Conservation (phyloP, 2,113 vertebrate genomes). For the Oncorhynchus clarkii region DNA sequence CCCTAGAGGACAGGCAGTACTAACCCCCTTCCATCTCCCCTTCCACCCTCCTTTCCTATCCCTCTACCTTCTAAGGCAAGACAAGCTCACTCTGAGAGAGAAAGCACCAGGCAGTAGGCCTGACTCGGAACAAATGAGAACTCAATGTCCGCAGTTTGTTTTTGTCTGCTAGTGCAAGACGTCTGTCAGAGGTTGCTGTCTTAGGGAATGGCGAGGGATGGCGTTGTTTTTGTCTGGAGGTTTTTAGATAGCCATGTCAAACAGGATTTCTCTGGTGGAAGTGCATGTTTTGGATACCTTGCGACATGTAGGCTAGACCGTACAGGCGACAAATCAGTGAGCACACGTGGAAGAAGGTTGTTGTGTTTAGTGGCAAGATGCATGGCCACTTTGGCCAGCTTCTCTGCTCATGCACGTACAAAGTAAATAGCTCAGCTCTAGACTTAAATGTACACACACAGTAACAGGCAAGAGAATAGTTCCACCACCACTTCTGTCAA, state of each 20-base stretch:
- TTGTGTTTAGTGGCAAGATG: constrained; percentile 43
- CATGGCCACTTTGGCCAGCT: constrained; percentile 50
- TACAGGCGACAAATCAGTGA: no score
- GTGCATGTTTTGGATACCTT: constrained; percentile 29
- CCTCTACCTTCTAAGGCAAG: constrained; percentile 21
- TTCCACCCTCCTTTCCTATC: not conserved
- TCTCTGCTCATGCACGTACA: constrained; percentile 59
- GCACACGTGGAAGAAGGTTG: constrained; percentile 4
- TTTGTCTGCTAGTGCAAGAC: constrained; percentile 51
- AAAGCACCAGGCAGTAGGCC: constrained; percentile 7
- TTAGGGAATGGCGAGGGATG: constrained; percentile 21
- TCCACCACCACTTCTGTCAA: not conserved
- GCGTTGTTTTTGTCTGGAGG: constrained; percentile 59
- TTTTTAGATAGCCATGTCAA: constrained; percentile 66
- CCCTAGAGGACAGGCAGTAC: constrained; percentile 26
- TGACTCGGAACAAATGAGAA: constrained; percentile 40
- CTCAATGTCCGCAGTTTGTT: constrained; percentile 55
- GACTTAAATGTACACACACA: constrained; percentile 29
- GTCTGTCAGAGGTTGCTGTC: constrained; percentile 49
- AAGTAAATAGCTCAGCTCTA: constrained; percentile 43
- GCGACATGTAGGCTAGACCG: no score
- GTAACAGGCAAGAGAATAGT: constrained; percentile 5
- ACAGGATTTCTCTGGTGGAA: constrained; percentile 49
- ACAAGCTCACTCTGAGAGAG: not conserved
- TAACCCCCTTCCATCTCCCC: constrained; percentile 32